phyloP scores from a whole-genome alignment of 2,888 invertebrate species.

The Cheilosia grossa region DNA sequence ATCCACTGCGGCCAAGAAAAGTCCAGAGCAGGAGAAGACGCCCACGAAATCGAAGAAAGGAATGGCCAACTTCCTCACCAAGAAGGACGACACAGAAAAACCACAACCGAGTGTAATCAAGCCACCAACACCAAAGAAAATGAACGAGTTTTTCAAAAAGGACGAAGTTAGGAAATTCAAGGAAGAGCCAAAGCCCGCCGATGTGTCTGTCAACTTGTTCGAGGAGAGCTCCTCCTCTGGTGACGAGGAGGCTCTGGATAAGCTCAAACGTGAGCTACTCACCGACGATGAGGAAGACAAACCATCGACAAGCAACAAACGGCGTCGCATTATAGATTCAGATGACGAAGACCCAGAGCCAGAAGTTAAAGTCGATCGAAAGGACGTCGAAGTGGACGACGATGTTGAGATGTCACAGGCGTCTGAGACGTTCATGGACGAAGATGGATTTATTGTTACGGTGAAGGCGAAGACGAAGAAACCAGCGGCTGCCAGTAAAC shows the following conservation, averaged over 20 bases:
- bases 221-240: slow-evolving; percentile 78
- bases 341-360: slow-evolving; percentile 79
- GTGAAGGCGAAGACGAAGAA: slow-evolving; percentile 76
- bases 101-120: slow-evolving; percentile 40
- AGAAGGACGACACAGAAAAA: slow-evolving; percentile 64
- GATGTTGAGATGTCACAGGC: slow-evolving; percentile 70
- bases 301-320: slow-evolving; percentile 76
- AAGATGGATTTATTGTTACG: slow-evolving; percentile 81
- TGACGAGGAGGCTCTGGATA: slow-evolving; percentile 80
- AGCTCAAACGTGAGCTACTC: slow-evolving; percentile 78
- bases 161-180: slow-evolving; percentile 44
- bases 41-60: slow-evolving; percentile 76
- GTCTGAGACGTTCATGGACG: slow-evolving; percentile 80
- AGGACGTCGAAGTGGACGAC: slow-evolving; percentile 43
- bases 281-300: slow-evolving; percentile 77
- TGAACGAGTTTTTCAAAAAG: slow-evolving; percentile 76
- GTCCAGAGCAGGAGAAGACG: slow-evolving; percentile 45
- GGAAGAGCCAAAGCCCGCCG: slow-evolving; percentile 68
- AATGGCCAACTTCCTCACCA: slow-evolving; percentile 77
- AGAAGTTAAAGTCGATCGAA: slow-evolving; percentile 75
- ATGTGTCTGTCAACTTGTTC: slow-evolving; percentile 79
- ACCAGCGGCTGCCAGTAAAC: slow-evolving; percentile 60
- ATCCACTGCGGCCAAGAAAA: slow-evolving; percentile 6
- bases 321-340: slow-evolving; percentile 80
- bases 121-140: slow-evolving; percentile 74